Conservation (phyloP, 23 tunicate genomes). For the Halocynthia aurantium region DNA sequence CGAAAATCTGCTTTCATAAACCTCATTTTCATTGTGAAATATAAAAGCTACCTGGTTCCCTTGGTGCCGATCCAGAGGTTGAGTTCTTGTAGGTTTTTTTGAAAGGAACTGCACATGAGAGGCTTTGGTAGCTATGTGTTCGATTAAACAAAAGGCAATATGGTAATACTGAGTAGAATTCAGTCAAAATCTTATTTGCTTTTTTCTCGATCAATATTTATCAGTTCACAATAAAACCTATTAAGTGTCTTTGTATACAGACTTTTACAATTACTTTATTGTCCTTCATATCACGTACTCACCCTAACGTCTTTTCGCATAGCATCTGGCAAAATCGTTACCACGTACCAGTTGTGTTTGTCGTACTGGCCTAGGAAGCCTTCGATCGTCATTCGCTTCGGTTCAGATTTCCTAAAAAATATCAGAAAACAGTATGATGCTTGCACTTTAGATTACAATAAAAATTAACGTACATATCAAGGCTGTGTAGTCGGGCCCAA, state of each 20-base stretch:
- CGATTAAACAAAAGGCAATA: not conserved
- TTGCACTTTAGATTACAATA: too few species aligned
- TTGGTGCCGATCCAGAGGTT: conserved; percentile 90
- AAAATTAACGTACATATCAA: too few species aligned
- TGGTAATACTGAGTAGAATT: not conserved
- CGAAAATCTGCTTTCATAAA: too few species aligned
- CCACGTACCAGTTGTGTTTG: conserved; percentile 80
- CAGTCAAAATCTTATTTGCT: not conserved
- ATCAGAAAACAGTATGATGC: not conserved
- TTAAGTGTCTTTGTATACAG: too few species aligned
- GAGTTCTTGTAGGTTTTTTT: conserved; percentile 56
- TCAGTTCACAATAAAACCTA: too few species aligned
- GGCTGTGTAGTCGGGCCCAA: too few species aligned
- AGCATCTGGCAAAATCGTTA: conserved; percentile 65
- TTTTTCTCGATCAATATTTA: too few species aligned
- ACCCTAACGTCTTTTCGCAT: conserved; percentile 80
- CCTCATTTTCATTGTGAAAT: not conserved
- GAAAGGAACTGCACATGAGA: conserved; percentile 73
- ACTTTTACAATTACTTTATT: too few species aligned
- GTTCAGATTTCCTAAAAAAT: conserved; percentile 51
- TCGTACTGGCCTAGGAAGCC: conserved; percentile 50
- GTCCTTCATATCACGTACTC: not conserved
- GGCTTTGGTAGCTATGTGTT: conserved; percentile 64
- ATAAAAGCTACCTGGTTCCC: conserved; percentile 65
- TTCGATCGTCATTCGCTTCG: conserved; percentile 69